phyloP scores from a whole-genome alignment of 2,888 invertebrate genomes.

The Therioaphis trifolii region DNA sequence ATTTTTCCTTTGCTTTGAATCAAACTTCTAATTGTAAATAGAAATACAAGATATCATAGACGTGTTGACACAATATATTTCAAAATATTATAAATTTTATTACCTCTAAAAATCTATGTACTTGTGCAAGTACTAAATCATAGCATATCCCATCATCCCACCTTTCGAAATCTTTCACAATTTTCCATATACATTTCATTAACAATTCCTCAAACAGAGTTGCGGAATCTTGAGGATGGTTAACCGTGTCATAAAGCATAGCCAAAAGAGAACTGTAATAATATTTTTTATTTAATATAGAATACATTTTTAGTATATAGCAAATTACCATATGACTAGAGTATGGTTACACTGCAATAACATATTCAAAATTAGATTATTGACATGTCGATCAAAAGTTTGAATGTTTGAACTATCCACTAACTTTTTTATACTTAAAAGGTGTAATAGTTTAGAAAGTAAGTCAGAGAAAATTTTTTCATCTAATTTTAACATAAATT shows the following conservation, averaged over 20 bases:
- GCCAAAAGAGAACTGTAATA: slow-evolving; percentile 83
- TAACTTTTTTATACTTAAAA: not conserved
- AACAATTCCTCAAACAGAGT: slow-evolving; percentile 82
- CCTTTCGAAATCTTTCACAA: slow-evolving; percentile 85
- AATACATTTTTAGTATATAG: slow-evolving; percentile 24
- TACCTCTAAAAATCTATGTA: slow-evolving; percentile 87
- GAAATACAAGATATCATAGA: not conserved
- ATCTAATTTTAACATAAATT: slow-evolving; percentile 77
- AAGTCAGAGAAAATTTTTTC: slow-evolving; percentile 74
- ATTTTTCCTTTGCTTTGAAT: slow-evolving; percentile 87
- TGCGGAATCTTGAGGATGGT: slow-evolving; percentile 72
- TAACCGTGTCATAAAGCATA: slow-evolving; percentile 85
- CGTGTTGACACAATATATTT: not conserved
- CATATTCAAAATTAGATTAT: slow-evolving; percentile 76
- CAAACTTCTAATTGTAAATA: slow-evolving; percentile 73
- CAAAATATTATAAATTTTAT: slow-evolving; percentile 47
- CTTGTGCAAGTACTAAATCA: slow-evolving; percentile 82
- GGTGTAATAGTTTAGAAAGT: not conserved
- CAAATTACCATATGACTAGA: slow-evolving; percentile 74
- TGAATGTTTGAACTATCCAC: not conserved
- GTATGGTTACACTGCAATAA: slow-evolving; percentile 78
- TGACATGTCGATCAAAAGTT: slow-evolving; percentile 75
- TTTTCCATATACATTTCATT: slow-evolving; percentile 95
- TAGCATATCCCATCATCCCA: slow-evolving; percentile 79
- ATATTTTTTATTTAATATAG: slow-evolving; percentile 46